Evolutionary conservation across 2,888 invertebrate species (phyloP), one percentile per base, ranked within the genome.

Genomic region (Microctonus hyperodae): DNA sequence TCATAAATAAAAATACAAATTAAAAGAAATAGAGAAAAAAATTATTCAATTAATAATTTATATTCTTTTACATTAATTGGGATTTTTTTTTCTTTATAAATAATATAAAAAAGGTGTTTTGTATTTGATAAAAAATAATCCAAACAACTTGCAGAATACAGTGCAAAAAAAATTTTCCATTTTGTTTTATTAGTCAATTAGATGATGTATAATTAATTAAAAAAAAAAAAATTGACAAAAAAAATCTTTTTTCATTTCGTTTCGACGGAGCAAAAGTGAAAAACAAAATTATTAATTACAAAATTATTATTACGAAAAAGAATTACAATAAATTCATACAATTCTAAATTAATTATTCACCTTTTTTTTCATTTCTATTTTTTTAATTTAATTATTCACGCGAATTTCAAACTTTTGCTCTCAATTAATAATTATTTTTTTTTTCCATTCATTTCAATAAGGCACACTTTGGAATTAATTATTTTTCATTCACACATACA

Each of bases 391-490:
- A 37, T 60, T 40, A 53, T 56, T 55, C 55, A 63, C 44, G 10
- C 23, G 13, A 33, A 56, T 16, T 22, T 33, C n/a, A 55, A 55
- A n/a, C n/a, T n/a, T n/a, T n/a, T n/a, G n/a, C n/a, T n/a, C n/a
- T n/a, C n/a, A n/a, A n/a, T n/a, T n/a, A n/a, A n/a, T n/a, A n/a
- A n/a, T n/a, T n/a, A n/a, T n/a, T n/a, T n/a, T n/a, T 67, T 65
- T 64, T 71, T n/a, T n/a, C n/a, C n/a, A 74, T 59, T 71, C 73
- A 74, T 75, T 71, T 70, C 76, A 73, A 74, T 81, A 83, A 83
- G 83, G 83, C 83, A 83, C 83, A 82, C n/a, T n/a, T 83, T 81
- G 81, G 82, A 82, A 81, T 75, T n/a, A n/a, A n/a, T n/a, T 28
- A 28, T 28, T 77, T 76, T 76, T 25, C n/a, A 7, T 28, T 78